A percentile compares a stretch with the other conserved stretches of the same genome.
Conservation (phyloP, 2,113 vertebrate genomes). For the Brachyhypopomus occidentalis region DNA sequence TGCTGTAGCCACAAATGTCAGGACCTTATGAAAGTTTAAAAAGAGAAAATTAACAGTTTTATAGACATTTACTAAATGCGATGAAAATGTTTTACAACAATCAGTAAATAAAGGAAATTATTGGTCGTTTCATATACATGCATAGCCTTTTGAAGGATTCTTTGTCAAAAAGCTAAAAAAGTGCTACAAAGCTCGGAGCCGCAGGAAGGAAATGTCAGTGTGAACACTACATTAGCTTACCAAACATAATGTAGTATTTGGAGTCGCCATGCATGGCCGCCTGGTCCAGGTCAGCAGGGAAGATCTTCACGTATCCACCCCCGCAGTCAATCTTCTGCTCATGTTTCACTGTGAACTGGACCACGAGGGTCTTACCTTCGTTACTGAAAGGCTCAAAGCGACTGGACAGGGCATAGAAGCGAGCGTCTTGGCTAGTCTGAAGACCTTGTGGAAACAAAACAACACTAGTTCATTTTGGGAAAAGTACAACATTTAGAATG, state of each 20-base stretch:
- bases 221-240: slow-evolving; percentile 64
- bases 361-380: slow-evolving; percentile 78
- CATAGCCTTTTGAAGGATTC: no score
- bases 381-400: slow-evolving; percentile 84
- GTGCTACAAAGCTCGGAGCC: no score
- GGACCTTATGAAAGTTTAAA: slow-evolving; percentile 68
- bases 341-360: slow-evolving; percentile 88
- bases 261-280: slow-evolving; percentile 78
- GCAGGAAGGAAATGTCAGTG: neutral
- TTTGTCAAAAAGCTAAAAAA: no score
- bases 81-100: no score
- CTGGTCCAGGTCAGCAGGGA: slow-evolving; percentile 80
- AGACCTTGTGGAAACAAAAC: slow-evolving; percentile 72
- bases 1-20: slow-evolving; percentile 89
- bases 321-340: slow-evolving; percentile 90
- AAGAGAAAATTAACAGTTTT: neutral
- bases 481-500: neutral
- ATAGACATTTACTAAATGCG: no score
- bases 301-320: slow-evolving; percentile 85
- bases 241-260: slow-evolving; percentile 86
- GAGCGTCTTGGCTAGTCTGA: slow-evolving; percentile 84
- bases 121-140: no score
- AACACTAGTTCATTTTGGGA: neutral
- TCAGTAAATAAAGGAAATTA: no score
- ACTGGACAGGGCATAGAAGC: slow-evolving; percentile 83